Base-by-base conservation (phyloP, 2,797 vertebrate species). In the Micrastur ruficollis region DNA sequence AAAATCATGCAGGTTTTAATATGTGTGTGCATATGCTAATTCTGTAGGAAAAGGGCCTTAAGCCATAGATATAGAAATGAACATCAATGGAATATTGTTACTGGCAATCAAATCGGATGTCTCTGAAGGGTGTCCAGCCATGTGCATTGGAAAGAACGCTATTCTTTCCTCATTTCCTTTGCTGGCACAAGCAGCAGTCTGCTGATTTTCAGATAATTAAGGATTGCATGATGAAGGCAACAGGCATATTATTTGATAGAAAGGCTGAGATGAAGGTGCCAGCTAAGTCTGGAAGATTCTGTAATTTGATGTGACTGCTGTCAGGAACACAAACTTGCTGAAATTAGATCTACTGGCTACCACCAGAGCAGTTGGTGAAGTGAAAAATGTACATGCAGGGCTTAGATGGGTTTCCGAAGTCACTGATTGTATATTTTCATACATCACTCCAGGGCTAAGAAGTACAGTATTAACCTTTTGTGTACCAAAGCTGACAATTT, bases 121-220 rank as follows among this genome's bases (percentile, higher is more conserved):
- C 76, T 97, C 94, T 96, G 94, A 96, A 96, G 79, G 86, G 32
- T 93, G 75, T 93, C 93, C 93, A 97, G 86, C 65, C 90, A 82
- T 89, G 59, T 96, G 74, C 74, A 49, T 68, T 88, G 78, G 86
- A 95, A 95, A 78, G 81, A 97, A 76, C 50, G 67, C 67, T 74
- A 34, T 92, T 96, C 83, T 96, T 78, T 94, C 83, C 86, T 95
- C 89, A 86, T 97, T 96, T 97, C 85, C 88, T 96, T 95, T 95
- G 76, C 81, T 94, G 94, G 86, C 93, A 94, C 76, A 90, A 96
- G 81, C 70, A 96, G 50, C 85, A 97, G 89, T 80, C 89, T 97
- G 78, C 89, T 97, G 94, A 95, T 97, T 97, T 97, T 89, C 80
- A 94, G 89, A 76, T 97, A 98, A 98, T 98, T 98, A 97, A 95